A percentile compares a stretch with the other conserved stretches of the same genome.
These are phyloP conservation scores for Emydura subglobosa DNA, from an alignment of 2,113 vertebrate species.

Conservation along the genomic window DNA sequence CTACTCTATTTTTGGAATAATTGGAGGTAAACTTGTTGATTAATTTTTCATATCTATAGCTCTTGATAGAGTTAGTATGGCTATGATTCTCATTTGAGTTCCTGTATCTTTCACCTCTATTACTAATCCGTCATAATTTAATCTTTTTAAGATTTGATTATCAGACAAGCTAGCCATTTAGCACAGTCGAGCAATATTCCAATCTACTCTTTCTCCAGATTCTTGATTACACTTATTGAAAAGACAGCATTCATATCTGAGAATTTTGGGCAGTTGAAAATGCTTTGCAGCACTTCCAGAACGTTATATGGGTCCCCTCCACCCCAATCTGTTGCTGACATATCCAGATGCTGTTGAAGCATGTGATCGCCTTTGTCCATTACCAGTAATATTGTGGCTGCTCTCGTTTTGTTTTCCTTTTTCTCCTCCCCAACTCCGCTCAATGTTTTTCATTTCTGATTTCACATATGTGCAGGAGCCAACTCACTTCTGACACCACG, in stretches of 20 bases:
- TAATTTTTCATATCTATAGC: background rate
- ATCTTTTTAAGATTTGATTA: background rate
- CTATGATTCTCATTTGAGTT: background rate
- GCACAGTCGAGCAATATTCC: background rate
- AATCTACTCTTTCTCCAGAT: background rate
- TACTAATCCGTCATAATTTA: background rate
- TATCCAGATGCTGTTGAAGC: background rate
- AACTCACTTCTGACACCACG: background rate
- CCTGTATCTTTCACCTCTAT: background rate
- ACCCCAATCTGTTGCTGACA: background rate
- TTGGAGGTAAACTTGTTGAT: background rate
- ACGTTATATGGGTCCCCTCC: background rate
- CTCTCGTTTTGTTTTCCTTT: too few relatives aligned
- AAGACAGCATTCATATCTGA: rapidly evolving
- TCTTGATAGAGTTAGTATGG: background rate
- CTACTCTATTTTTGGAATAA: background rate
- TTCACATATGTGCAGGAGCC: background rate
- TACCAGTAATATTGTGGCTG: background rate
- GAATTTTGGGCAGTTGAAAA: background rate
- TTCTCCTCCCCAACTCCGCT: background rate
- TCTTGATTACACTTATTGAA: background rate
- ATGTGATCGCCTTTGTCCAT: background rate
- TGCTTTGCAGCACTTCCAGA: background rate
- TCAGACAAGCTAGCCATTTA: rapidly evolving
- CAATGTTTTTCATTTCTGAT: background rate